These are phyloP conservation scores for Agrochola macilenta DNA, from an alignment of 2,888 invertebrate species.

Conservation along the genomic window DNA sequence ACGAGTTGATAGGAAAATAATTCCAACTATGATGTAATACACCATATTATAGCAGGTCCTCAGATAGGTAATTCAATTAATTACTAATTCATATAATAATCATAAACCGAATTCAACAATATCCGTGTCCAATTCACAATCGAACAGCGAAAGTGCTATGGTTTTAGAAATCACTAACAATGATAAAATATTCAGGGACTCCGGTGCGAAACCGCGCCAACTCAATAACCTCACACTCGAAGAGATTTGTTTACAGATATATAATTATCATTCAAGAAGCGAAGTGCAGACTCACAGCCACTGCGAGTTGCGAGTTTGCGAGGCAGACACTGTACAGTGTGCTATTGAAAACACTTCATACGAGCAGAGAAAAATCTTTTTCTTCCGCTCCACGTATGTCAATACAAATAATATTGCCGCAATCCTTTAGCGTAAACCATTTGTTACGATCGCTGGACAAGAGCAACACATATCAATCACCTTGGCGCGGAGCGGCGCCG, in stretches of 20 bases:
- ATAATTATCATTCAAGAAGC: constrained; percentile 27
- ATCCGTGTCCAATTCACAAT: too few relatives aligned
- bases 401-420: background rate
- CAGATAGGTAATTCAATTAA: too few relatives aligned
- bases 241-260: constrained; percentile 23
- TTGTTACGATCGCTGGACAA: background rate
- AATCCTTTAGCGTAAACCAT: background rate
- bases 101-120: too few relatives aligned
- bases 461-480: constrained; percentile 2
- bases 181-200: constrained; percentile 15
- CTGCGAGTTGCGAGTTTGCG: background rate
- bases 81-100: too few relatives aligned
- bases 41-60: too few relatives aligned
- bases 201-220: constrained; percentile 1
- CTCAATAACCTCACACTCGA: constrained; percentile 21
- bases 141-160: too few relatives aligned
- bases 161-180: constrained; percentile 10
- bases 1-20: too few relatives aligned
- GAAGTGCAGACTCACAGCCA: constrained; percentile 7
- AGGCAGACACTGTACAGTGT: background rate
- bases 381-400: background rate
- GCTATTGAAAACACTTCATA: background rate
- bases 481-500: too few relatives aligned
- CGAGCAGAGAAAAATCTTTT: background rate
- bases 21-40: too few relatives aligned